Evolutionary conservation across 2,888 invertebrate species (phyloP), one percentile per base, ranked within the genome.

Genomic region (Anorthoa munda): DNA sequence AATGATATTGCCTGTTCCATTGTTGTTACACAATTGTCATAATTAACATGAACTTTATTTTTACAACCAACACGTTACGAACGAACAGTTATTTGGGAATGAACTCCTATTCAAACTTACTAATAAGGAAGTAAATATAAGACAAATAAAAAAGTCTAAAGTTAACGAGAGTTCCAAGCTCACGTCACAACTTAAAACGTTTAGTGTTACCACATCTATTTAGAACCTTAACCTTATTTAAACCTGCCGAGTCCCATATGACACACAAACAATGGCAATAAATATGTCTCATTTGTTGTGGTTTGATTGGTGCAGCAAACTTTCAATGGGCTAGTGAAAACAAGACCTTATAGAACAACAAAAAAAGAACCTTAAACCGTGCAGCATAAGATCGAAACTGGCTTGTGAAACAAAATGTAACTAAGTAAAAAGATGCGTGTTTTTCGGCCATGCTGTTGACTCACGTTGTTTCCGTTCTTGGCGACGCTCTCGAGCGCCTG

Each of bases 401-500:
- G 39, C 45, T 65, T 69, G 63, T 79, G 75, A 63, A 61, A 79
- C 66, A 63, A 68, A 74, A 67, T n/a, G 26, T 31, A 70, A 67
- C 17, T 53, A 76, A 66, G 70, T 65, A 74, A 71, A 59, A 74
- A 48, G 61, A 75, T 78, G 84, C 82, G 84, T 83, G 82, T 84
- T 86, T 79, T 85, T 88, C 84, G 90, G 93, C 91, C 95, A 95
- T 95, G 95, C 95, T 89, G 88, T 84, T 85, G 91, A 96, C 96
- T 96, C 96, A 96, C 96, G 93, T 94, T 95, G 97, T 97, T 97
- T 95, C 97, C 97, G 94, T 97, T 97, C 95, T 97, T 97, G 94
- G 97, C 96, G 89, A 97, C 97, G 92, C 97, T 97, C 97, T 98
- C 98, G 96, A 98, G 97, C 96, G 97, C 97, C 97, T 98, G 96